Conservation (phyloP, 2,113 vertebrate species). For the Tragelaphus buxtoni region DNA sequence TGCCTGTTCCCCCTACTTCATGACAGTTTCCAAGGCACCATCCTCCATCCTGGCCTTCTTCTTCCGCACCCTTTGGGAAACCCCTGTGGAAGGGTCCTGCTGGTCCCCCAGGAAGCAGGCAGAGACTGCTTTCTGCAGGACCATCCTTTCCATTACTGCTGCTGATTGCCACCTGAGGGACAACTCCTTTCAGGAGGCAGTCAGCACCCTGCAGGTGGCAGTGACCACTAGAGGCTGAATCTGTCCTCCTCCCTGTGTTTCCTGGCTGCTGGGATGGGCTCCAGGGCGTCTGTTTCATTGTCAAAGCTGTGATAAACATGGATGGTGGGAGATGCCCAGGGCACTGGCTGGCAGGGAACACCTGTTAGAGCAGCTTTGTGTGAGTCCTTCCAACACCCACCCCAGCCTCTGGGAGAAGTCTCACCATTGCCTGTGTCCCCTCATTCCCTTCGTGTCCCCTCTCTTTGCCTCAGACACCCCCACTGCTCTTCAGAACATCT, state of each 20-base stretch:
- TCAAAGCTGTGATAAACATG: background rate
- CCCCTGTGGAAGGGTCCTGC: background rate
- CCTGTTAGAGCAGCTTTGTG: background rate
- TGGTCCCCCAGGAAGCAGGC: background rate
- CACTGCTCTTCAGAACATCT: no score
- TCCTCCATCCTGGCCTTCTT: background rate
- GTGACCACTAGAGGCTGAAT: background rate
- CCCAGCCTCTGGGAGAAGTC: background rate
- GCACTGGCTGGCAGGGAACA: no score
- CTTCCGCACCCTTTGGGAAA: background rate
- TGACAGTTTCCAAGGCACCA: background rate
- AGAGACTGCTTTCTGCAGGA: background rate
- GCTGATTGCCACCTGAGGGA: background rate
- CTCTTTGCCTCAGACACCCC: background rate
- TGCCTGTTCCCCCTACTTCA: rapidly evolving
- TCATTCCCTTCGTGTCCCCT: background rate
- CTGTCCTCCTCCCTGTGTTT: background rate
- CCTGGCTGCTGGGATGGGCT: background rate
- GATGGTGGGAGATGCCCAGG: background rate
- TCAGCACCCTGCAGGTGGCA: no score
- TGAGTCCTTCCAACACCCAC: background rate
- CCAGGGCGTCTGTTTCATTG: rapidly evolving
- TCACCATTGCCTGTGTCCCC: background rate
- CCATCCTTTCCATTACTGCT: background rate
- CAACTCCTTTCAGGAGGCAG: background rate